A percentile compares a stretch with the other conserved stretches of the same genome.
Evolutionary conservation across 2,797 vertebrate genomes (phyloP).

Genomic region (Cirrhinus mrigala): DNA sequence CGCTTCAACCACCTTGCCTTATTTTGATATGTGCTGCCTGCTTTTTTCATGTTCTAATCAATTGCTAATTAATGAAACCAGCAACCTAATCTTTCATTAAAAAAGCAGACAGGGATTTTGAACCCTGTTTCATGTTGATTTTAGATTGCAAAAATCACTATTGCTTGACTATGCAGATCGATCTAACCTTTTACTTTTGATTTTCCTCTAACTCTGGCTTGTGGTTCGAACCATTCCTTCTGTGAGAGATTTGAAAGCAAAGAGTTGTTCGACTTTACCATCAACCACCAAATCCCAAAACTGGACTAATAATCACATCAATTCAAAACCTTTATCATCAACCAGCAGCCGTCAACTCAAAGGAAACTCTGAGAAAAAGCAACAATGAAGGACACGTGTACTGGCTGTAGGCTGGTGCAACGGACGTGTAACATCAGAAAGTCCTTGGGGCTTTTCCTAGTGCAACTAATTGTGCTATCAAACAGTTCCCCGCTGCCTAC

Average conservation of each 20-base stretch:
- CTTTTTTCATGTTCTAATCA: neutral
- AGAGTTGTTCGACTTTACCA: neutral
- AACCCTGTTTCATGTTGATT: neutral
- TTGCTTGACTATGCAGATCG: neutral
- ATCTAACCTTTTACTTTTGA: neutral
- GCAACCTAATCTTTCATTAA: neutral
- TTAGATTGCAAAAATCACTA: neutral
- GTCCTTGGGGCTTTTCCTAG: conserved; percentile 39
- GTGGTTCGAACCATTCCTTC: neutral
- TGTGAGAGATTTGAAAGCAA: neutral
- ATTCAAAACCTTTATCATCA: conserved; percentile 8
- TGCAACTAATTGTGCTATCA: conserved; percentile 58
- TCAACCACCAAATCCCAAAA: conserved; percentile 11
- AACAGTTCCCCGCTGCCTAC: conserved; percentile 33
- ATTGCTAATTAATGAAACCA: neutral
- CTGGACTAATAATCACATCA: conserved; percentile 37
- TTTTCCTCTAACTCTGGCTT: neutral
- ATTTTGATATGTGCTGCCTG: neutral
- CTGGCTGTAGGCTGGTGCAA: conserved; percentile 44
- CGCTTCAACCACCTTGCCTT: neutral
- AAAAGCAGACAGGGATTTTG: neutral
- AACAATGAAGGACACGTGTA: neutral
- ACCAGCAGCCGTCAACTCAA: conserved; percentile 28
- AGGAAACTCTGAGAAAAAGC: conserved; percentile 34
- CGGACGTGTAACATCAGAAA: conserved; percentile 24